Conservation (phyloP, 2,888 invertebrate species). For the Auanema freiburgensis region DNA sequence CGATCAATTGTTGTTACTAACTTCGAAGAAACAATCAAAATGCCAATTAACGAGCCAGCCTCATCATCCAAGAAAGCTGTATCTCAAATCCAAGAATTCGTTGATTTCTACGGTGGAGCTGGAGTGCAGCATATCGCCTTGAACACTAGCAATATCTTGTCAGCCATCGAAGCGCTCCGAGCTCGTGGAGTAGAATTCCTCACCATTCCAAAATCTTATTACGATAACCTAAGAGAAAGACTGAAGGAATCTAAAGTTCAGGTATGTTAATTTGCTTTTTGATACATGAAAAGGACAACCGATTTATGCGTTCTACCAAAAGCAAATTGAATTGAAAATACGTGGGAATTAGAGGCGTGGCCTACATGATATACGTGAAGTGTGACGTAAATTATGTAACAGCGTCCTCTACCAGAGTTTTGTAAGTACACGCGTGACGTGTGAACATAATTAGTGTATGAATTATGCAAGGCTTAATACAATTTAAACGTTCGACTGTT, state of each 20-base stretch:
- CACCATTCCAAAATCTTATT: slow-evolving; percentile 85
- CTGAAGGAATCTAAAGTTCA: slow-evolving; percentile 78
- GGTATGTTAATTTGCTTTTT: slow-evolving; percentile 66
- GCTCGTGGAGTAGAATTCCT: slow-evolving; percentile 82
- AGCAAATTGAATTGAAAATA: too few relatives aligned
- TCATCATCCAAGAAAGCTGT: slow-evolving; percentile 79
- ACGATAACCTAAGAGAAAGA: slow-evolving; percentile 79
- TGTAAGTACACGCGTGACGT: too few relatives aligned
- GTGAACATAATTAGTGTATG: too few relatives aligned
- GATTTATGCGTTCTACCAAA: too few relatives aligned
- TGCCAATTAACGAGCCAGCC: slow-evolving; percentile 98
- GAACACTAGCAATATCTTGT: slow-evolving; percentile 89
- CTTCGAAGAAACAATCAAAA: slow-evolving; percentile 90
- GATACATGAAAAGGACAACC: too few relatives aligned
- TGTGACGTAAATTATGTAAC: too few relatives aligned
- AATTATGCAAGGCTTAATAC: too few relatives aligned
- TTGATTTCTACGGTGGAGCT: slow-evolving; percentile 94
- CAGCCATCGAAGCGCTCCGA: slow-evolving; percentile 71
- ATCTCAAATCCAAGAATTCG: slow-evolving; percentile 94
- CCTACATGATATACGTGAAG: too few relatives aligned
- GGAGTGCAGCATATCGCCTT: slow-evolving; percentile 98
- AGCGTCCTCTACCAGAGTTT: too few relatives aligned
- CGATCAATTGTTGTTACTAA: slow-evolving; percentile 95
- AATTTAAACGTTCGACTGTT: too few relatives aligned
- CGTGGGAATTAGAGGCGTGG: too few relatives aligned